phyloP scores from a whole-genome alignment of 2,797 vertebrate genomes.

The Sparus aurata region DNA sequence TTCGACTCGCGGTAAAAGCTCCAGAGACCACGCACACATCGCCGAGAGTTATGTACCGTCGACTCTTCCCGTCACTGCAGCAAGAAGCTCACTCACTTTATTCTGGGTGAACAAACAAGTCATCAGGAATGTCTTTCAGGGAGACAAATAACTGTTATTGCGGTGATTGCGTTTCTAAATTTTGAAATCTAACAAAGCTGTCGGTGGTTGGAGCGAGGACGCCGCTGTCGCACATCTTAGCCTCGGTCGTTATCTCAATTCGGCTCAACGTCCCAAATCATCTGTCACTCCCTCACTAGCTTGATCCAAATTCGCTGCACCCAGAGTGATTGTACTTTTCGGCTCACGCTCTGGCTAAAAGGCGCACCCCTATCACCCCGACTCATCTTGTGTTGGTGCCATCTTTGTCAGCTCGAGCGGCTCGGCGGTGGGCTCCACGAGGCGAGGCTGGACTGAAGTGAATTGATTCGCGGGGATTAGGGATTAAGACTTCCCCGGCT shows the following conservation, averaged over 20 bases:
- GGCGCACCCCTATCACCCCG: conserved; percentile 31
- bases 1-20: neutral
- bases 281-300: conserved; percentile 16
- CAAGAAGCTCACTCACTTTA: neutral
- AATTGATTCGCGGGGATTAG: conserved; percentile 87
- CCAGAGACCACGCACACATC: neutral
- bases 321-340: conserved; percentile 24
- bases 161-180: neutral
- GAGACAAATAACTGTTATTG: neutral
- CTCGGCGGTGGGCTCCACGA: conserved; percentile 39
- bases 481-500: conserved; percentile 80
- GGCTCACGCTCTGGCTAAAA: conserved; percentile 37
- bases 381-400: conserved; percentile 39
- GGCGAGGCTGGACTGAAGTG: conserved; percentile 73
- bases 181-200: neutral
- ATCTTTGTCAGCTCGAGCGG: conserved; percentile 53
- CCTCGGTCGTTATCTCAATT: conserved; percentile 24
- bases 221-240: neutral
- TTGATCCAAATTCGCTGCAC: conserved; percentile 19
- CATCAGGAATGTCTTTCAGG: neutral
- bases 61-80: neutral
- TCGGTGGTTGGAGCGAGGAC: neutral
- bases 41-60: neutral
- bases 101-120: neutral
- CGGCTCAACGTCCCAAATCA: conserved; percentile 10